These are phyloP conservation scores for Prionace glauca DNA, from an alignment of 2,797 vertebrate genomes.

Conservation along the genomic window DNA sequence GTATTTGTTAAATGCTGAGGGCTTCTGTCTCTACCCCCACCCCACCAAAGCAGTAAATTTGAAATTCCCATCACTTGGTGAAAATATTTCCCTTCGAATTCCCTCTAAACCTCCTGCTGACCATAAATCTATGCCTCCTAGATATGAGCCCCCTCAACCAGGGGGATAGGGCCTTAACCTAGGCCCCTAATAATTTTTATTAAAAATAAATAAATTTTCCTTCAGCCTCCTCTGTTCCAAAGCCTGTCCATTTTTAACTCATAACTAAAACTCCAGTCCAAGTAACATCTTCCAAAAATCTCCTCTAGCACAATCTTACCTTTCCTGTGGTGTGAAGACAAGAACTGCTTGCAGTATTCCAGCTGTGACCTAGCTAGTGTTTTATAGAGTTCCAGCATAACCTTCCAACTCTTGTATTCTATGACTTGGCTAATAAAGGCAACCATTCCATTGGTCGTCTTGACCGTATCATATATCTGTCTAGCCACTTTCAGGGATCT, in stretches of 20 bases:
- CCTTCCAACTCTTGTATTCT: too few species aligned
- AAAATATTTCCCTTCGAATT: neutral
- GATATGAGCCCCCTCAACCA: neutral
- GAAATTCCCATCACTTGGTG: neutral
- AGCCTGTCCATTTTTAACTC: neutral
- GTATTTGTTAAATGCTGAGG: neutral
- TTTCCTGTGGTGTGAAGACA: too few species aligned
- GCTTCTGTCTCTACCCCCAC: neutral
- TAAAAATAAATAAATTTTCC: neutral
- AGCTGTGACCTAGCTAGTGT: too few species aligned
- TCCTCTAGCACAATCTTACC: too few species aligned
- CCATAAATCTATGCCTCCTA: neutral
- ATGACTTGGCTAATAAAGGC: too few species aligned
- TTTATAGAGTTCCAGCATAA: too few species aligned
- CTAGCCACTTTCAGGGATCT: too few species aligned
- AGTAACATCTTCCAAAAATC: too few species aligned
- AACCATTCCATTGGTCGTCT: too few species aligned
- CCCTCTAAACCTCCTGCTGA: neutral
- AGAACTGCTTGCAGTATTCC: too few species aligned
- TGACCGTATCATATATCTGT: too few species aligned
- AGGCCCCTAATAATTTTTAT: neutral
- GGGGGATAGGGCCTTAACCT: neutral
- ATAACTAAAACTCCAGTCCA: neutral
- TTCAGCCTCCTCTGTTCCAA: neutral
- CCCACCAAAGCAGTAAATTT: neutral